Conservation (phyloP, 1,140 invertebrate species). For the Triops longicaudatus region DNA sequence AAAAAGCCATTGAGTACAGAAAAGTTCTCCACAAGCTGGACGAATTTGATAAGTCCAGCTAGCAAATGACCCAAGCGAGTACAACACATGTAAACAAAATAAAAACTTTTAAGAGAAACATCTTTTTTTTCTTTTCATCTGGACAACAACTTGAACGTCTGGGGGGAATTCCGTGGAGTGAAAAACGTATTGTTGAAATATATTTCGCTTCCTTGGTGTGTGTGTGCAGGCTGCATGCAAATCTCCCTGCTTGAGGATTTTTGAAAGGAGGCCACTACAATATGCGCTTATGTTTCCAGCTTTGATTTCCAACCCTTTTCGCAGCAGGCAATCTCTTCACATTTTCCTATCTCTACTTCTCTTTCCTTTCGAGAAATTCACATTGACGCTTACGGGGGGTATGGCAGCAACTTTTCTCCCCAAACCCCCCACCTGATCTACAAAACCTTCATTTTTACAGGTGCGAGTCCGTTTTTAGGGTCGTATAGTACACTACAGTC, state of each 20-base stretch:
- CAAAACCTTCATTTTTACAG: too few species aligned
- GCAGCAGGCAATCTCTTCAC: not conserved
- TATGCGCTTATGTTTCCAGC: not conserved
- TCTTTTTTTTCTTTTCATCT: too few species aligned
- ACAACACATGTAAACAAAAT: too few species aligned
- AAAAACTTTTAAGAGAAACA: too few species aligned
- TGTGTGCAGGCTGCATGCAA: not conserved
- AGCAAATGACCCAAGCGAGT: not conserved
- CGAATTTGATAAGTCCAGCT: not conserved
- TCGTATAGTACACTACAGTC: too few species aligned
- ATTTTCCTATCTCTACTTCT: not conserved
- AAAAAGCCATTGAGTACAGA: not conserved
- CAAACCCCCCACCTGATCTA: not conserved
- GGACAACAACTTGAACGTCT: too few species aligned
- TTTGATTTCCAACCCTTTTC: slow-evolving; percentile 10
- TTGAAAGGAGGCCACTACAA: not conserved
- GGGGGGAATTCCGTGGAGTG: too few species aligned
- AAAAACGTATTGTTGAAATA: too few species aligned
- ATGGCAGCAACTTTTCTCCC: not conserved
- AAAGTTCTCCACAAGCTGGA: not conserved
- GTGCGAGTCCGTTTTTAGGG: too few species aligned
- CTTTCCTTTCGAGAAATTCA: not conserved
- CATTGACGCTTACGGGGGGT: not conserved
- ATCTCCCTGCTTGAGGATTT: not conserved
- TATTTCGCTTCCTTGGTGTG: too few species aligned